Base-by-base conservation (phyloP, 2,113 vertebrate genomes). In the Chaetorhynchus papuensis region DNA sequence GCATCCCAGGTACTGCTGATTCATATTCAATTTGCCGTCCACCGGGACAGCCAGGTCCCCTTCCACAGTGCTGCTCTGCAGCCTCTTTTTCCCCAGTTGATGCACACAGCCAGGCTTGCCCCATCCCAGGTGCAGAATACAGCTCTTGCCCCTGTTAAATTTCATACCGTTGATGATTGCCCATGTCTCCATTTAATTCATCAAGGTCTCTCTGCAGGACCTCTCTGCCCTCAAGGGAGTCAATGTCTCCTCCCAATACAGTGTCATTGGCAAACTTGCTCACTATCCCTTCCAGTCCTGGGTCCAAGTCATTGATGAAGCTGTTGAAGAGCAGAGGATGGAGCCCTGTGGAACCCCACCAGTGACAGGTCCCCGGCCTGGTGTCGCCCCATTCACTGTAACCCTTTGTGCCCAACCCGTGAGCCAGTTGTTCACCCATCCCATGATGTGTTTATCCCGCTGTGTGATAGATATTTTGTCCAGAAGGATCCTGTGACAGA, bases 181-280 rank as follows among this genome's bases (percentile, higher is more conserved):
- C 15, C 31, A 50, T 23, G 10, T 54, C 63, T 71, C 44, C 57
- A 57, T 50, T 22, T 42, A 31, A 42, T 57, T 50, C 6, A 31
- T 33, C 7, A 4, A 7, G 1, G 0, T 19, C 18, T 37, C 35
- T 65, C 27, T 57, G 42, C 31, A 65, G 15, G 17, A 56, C 12
- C 7, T 50, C 42, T 57, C 26, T 28, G 12, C 14, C 50, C 26
- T 44, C 37, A 17, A 64, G 5, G 6, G 18, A 37, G 21, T 27
- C 9, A 30, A 9, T 12, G 27, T 26, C 15, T 45, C 45, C 15
- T 56, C 31, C 12, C 22, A 64, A 8, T 9, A 13, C 3, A 42
- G 4, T 37, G 35, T 3, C 23, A 4, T 9, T 8, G 13, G 7
- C 1, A 1, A 71, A 15, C 10, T 72, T 35, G 7, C 17, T 41